These are phyloP conservation scores for Agrotis exclamationis DNA, from an alignment of 2,888 invertebrate genomes.

Conservation along the genomic window DNA sequence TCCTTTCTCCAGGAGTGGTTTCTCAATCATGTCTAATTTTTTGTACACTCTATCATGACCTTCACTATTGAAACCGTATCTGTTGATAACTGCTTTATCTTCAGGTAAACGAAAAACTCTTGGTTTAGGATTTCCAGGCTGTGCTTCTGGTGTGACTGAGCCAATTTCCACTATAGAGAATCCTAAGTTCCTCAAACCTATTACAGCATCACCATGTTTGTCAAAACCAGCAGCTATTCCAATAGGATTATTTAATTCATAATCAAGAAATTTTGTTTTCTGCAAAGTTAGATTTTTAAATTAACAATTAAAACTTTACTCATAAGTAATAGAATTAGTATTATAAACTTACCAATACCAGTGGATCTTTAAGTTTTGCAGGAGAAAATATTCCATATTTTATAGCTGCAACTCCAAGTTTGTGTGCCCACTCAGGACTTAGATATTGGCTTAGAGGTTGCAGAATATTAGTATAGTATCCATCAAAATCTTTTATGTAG, in stretches of 20 bases:
- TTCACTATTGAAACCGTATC: slow-evolving; percentile 98
- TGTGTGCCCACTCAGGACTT: slow-evolving; percentile 96
- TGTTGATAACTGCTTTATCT: slow-evolving; percentile 97
- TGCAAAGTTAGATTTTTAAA: slow-evolving; percentile 72
- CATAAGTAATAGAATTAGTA: background rate
- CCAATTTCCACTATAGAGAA: slow-evolving; percentile 99
- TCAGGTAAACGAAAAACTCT: slow-evolving; percentile 96
- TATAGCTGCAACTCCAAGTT: slow-evolving; percentile 93
- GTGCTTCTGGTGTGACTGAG: slow-evolving; percentile 98
- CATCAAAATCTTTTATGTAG: slow-evolving; percentile 94
- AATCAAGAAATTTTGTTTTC: slow-evolving; percentile 94
- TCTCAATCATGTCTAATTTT: slow-evolving; percentile 92
- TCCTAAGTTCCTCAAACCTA: slow-evolving; percentile 95
- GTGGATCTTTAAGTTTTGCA: slow-evolving; percentile 91
- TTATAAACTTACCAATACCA: slow-evolving; percentile 91
- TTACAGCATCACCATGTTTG: slow-evolving; percentile 98
- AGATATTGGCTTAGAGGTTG: slow-evolving; percentile 94
- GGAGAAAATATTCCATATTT: slow-evolving; percentile 94
- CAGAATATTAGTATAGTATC: slow-evolving; percentile 94
- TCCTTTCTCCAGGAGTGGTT: slow-evolving; percentile 89
- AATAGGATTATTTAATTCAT: slow-evolving; percentile 96
- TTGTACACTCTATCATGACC: slow-evolving; percentile 95
- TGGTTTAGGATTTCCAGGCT: slow-evolving; percentile 98
- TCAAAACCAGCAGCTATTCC: slow-evolving; percentile 99
- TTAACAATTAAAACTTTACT: background rate